Base-by-base conservation (phyloP, 2,797 vertebrate species). In the Lutra lutra region DNA sequence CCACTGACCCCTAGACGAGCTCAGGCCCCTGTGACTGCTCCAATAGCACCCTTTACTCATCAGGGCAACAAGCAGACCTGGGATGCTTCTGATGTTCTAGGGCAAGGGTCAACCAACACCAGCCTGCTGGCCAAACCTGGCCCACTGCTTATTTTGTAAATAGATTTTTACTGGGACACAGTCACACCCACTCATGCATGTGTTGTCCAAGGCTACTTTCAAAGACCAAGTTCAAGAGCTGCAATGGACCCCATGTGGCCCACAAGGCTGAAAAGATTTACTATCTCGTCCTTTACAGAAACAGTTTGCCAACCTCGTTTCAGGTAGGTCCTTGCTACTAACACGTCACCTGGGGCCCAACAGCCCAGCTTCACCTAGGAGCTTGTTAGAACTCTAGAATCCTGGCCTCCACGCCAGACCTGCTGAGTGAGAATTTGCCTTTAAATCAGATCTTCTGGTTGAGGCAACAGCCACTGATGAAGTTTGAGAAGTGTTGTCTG, bases 141-240 rank as follows among this genome's bases (percentile, higher is more conserved):
- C n/a, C 90, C 8, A 20, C 48, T 72, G 40, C n/a, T 62, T 91
- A 29, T 51, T 95, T 94, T 79, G 2, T 80, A 92, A 96, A 91
- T 58, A 70, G 91, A 82, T 56, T 51, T 73, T 68, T 86, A 15
- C 23, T 83, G 66, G 73, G 85, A 82, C 43, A 86, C 32, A 93
- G 64, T 46, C 84, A 86, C n/a, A n/a, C 12, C 82, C 60, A 18
- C 87, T 96, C 54, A 89, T 73, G 97, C 86, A 86, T 32, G 20
- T 83, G 91, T 72, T n/a, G 10, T 54, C 64, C 58, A 35, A 4
- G 51, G 32, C 58, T 91, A 51, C 35, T 95, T 95, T 95, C 95
- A 92, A 89, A 92, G 43, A 4, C 78, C 83, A 51, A 77, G 48
- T n/a, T 79, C 25, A 89, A 89, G 54, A 86, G 51, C 38, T 60